Base-by-base conservation (phyloP, 2,113 vertebrate genomes). In the Strigops habroptila region DNA sequence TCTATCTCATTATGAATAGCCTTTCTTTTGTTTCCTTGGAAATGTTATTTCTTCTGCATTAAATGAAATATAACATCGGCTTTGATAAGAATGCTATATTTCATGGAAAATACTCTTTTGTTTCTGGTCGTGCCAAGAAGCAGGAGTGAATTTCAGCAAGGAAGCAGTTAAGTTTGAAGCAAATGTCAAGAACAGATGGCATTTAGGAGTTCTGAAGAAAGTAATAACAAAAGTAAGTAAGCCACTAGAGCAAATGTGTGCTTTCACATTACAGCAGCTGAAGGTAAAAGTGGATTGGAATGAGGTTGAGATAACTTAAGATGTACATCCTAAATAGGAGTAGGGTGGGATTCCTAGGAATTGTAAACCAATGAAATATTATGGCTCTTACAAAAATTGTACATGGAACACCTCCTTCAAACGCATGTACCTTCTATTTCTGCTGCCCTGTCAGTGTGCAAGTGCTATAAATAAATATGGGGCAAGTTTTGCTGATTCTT, bases 131-230 rank as follows among this genome's bases (percentile, higher is more conserved):
- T 25, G n/a, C 48, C n/a, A 51, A 85, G 44, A 82, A 64, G 43
- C 44, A 81, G 55, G 39, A 25, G 39, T 1, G 2, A 37, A 67
- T 90, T 91, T 95, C 70, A 87, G 33, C 37, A 80, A 25, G 39
- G 49, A 88, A 87, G 37, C 62, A 39, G 62, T 57, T 83, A 88
- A 31, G 33, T 91, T 95, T 64, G 49, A 43, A 90, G 83, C 53
- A 94, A 93, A 94, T 67, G 33, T 88, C 48, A 70, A 74, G 68
- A 82, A 44, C 18, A 91, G 83, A 68, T 90, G 84, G 39, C 39
- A 91, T 76, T 93, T 86, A 59, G 64, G 44, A 91, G 46, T 71
- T 75, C 76, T 44, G 80, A 93, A 83, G 48, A 93, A 94, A 90
- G 80, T 83, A 86, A 82, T 82, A 90, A 88, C 41, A 52, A 51